phyloP scores from a whole-genome alignment of 37 sponge, comb jelly and placozoan genomes.

The Ianthella basta region DNA sequence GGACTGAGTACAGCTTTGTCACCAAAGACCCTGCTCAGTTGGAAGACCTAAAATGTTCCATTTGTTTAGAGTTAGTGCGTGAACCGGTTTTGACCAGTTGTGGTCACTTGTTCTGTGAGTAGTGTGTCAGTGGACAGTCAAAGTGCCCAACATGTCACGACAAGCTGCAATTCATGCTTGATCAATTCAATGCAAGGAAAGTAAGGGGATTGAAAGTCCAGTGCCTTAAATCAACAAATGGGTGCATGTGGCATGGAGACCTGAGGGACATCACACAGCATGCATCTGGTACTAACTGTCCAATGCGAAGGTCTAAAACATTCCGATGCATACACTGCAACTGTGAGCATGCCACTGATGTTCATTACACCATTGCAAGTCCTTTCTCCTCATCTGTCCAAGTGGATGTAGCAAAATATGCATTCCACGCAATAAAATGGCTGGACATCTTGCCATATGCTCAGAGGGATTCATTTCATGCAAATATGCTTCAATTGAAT shows the following conservation, averaged over 20 bases:
- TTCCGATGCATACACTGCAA: constrained; percentile 12
- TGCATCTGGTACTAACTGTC: not conserved
- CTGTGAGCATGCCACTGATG: not conserved
- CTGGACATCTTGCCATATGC: not conserved
- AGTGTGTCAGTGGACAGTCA: not conserved
- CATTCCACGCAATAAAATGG: too few species aligned
- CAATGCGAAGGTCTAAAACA: not conserved
- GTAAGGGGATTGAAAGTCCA: constrained; percentile 17
- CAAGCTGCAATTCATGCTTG: not conserved
- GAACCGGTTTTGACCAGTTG: not conserved
- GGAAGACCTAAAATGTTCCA: constrained; percentile 9
- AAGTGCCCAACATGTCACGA: not conserved
- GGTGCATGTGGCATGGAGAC: constrained; percentile 46
- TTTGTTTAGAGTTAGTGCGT: not conserved
- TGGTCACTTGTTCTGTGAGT: constrained; percentile 7
- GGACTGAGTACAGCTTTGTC: not conserved
- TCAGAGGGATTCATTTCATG: not conserved
- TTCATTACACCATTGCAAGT: too few species aligned
- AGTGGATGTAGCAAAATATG: too few species aligned
- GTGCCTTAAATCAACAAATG: constrained; percentile 2
- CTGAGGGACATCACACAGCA: constrained; percentile 9
- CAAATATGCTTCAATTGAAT: constrained; percentile 3
- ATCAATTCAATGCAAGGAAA: not conserved
- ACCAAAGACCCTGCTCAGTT: not conserved
- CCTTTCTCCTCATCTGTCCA: too few species aligned